These are phyloP conservation scores for Nesospiza acunhae DNA, from an alignment of 2,113 vertebrate species.

Conservation along the genomic window DNA sequence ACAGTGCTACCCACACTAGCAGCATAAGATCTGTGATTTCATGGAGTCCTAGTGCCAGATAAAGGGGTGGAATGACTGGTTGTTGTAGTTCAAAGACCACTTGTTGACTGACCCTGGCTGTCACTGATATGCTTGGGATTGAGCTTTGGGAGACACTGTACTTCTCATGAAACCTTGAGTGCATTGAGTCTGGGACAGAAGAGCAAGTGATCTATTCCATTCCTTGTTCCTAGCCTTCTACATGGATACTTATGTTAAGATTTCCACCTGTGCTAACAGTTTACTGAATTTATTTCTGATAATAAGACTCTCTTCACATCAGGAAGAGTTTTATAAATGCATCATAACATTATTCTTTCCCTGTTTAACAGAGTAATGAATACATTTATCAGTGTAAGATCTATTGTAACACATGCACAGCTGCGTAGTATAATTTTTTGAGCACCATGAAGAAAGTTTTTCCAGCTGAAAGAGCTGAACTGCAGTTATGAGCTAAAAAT, in stretches of 20 bases:
- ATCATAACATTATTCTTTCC: background rate
- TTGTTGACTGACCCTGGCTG: background rate
- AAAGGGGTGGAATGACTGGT: background rate
- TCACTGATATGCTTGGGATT: background rate
- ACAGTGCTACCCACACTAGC: background rate
- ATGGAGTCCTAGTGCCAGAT: background rate
- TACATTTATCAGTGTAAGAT: background rate
- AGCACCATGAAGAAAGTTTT: background rate
- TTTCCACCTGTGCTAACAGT: background rate
- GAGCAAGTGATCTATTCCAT: background rate
- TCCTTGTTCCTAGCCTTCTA: background rate
- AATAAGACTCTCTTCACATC: background rate
- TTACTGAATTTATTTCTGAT: background rate
- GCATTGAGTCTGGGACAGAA: background rate
- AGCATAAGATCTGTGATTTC: background rate
- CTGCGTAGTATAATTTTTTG: background rate
- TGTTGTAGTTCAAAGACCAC: background rate
- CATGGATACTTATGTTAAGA: background rate
- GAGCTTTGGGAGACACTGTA: background rate
- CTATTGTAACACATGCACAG: background rate
- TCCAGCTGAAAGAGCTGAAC: background rate
- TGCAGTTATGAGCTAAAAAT: background rate
- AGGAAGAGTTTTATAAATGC: background rate
- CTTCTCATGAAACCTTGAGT: background rate
- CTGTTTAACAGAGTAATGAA: background rate